Conservation (phyloP, 2,888 invertebrate genomes). For the Heliconius ismenius region DNA sequence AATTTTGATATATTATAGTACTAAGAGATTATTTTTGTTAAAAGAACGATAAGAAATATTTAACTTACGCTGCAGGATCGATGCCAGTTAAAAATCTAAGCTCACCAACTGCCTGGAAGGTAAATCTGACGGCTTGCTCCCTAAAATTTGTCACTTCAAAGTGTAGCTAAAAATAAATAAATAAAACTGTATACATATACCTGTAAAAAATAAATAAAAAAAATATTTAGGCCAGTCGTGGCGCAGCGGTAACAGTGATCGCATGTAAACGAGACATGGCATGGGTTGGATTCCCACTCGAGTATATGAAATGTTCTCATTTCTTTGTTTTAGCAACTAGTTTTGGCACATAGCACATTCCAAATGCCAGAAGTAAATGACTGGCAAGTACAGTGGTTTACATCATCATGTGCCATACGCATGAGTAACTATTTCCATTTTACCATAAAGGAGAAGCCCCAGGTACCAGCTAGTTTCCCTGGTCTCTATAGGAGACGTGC, state of each 20-base stretch:
- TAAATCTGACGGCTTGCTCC: slow-evolving; percentile 78
- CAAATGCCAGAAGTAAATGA: no score
- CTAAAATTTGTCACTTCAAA: slow-evolving; percentile 89
- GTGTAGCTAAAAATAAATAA: slow-evolving; percentile 70
- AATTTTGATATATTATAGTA: no score
- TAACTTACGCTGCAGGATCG: slow-evolving; percentile 79
- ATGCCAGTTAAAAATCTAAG: slow-evolving; percentile 81
- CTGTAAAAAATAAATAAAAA: neutral
- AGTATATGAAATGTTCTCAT: neutral
- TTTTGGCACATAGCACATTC: no score
- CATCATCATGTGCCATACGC: no score
- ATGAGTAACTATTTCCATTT: no score
- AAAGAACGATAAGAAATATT: neutral
- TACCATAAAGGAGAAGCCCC: no score
- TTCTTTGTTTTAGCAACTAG: neutral
- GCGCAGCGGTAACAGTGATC: neutral
- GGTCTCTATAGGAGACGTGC: no score
- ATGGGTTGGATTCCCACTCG: neutral
- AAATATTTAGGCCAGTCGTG: neutral
- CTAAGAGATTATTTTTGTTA: no score
- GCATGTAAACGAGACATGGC: neutral
- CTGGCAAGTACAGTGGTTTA: no score
- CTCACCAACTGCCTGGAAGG: slow-evolving; percentile 83
- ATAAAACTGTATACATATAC: neutral
- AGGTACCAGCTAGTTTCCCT: no score